A percentile compares a stretch with the other conserved stretches of the same genome.
These are phyloP conservation scores for Enteromius afrohamiltoni DNA, from an alignment of 2,797 vertebrate species.

Conservation along the genomic window DNA sequence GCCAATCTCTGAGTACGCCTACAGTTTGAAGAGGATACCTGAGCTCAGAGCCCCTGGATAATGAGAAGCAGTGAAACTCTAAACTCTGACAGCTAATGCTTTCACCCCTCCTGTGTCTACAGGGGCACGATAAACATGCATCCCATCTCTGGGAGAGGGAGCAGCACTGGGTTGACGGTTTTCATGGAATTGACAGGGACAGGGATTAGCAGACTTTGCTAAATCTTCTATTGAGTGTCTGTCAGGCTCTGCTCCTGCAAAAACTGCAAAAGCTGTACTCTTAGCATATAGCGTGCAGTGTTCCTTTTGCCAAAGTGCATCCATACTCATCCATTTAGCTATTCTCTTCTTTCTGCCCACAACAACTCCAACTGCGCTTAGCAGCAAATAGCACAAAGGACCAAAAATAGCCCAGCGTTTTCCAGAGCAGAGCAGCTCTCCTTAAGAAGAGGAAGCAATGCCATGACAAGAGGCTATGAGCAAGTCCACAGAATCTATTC, in stretches of 20 bases:
- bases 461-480: slow-evolving; percentile 55
- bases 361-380: slow-evolving; percentile 78
- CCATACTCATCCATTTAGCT: slow-evolving; percentile 50
- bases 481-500: slow-evolving; percentile 47
- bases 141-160: slow-evolving; percentile 24
- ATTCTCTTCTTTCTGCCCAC: slow-evolving; percentile 65
- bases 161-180: slow-evolving; percentile 21
- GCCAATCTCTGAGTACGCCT: slow-evolving; percentile 72
- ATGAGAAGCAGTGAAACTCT: slow-evolving; percentile 81
- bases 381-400: slow-evolving; percentile 82
- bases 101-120: slow-evolving; percentile 57
- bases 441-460: slow-evolving; percentile 69
- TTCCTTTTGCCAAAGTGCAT: slow-evolving; percentile 51
- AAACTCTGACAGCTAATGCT: slow-evolving; percentile 75
- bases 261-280: background rate
- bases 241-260: slow-evolving; percentile 18
- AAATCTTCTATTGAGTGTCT: slow-evolving; percentile 39
- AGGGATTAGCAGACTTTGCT: slow-evolving; percentile 38
- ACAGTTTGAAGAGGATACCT: slow-evolving; percentile 81
- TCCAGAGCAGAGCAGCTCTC: slow-evolving; percentile 78
- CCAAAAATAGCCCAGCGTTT: slow-evolving; percentile 82
- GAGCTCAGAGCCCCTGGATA: slow-evolving; percentile 81
- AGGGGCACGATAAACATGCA: slow-evolving; percentile 33
- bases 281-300: slow-evolving; percentile 8
- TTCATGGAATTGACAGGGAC: slow-evolving; percentile 40